These are phyloP conservation scores for Caprella mutica DNA, from an alignment of 2,888 invertebrate species.

Conservation along the genomic window DNA sequence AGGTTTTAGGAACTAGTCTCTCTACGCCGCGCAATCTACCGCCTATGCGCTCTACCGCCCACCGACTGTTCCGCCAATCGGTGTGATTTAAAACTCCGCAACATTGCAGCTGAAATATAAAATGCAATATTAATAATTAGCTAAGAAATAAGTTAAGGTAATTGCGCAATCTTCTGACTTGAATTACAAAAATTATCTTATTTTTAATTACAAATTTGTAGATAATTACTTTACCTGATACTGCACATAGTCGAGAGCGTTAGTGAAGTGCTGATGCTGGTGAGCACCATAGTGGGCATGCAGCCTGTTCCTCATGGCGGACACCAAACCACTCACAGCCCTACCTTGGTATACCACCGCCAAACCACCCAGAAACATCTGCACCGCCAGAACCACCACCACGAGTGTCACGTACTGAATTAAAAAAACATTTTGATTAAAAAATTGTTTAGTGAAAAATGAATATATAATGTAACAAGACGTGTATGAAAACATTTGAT, in stretches of 20 bases:
- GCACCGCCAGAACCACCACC: constrained; percentile 14
- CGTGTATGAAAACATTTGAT: no score
- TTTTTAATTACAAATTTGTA: background rate
- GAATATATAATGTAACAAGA: no score
- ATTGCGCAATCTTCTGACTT: no score
- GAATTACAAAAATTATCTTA: background rate
- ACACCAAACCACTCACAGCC: constrained; percentile 10
- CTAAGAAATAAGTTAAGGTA: no score
- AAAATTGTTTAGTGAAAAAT: no score
- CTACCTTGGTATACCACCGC: constrained; percentile 19
- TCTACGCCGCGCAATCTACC: constrained; percentile 35
- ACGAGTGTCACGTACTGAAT: constrained; percentile 23
- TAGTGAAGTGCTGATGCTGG: constrained; percentile 18
- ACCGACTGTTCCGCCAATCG: constrained; percentile 59
- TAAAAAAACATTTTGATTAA: background rate
- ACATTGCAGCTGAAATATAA: constrained; percentile 51
- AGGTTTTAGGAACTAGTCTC: constrained; percentile 48
- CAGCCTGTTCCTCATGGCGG: constrained; percentile 9
- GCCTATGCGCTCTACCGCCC: constrained; percentile 37
- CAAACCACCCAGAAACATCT: constrained; percentile 19
- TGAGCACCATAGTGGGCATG: constrained; percentile 16
- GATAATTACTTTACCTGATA: constrained; percentile 17
- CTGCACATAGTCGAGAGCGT: constrained; percentile 29
- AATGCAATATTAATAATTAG: background rate
- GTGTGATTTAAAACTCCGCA: constrained; percentile 61